These are phyloP conservation scores for Myotis pilosus DNA, from an alignment of 2,797 vertebrate genomes.

Conservation along the genomic window DNA sequence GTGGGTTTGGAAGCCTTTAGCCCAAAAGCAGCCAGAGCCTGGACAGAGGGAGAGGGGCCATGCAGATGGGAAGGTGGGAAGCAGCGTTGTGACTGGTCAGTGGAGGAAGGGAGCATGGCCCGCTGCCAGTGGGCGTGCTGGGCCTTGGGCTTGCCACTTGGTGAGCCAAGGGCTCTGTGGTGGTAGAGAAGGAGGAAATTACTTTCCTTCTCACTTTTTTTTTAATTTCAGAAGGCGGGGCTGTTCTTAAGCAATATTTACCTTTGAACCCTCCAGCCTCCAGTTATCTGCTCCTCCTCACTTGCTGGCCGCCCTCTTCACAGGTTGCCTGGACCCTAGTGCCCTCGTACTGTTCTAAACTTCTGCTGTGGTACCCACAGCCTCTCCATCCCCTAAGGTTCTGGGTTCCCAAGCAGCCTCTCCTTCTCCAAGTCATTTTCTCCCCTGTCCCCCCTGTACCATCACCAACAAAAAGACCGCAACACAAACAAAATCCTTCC, in stretches of 20 bases:
- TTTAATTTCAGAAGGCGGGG: not conserved
- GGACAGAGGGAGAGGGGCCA: not conserved
- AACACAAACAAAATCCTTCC: not conserved
- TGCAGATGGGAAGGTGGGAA: not conserved
- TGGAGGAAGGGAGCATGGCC: not conserved
- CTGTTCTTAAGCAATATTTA: not conserved
- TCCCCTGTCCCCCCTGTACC: not conserved
- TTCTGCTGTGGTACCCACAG: accelerated
- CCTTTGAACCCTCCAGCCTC: not conserved
- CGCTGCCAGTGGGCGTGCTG: no score
- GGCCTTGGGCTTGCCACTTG: not conserved
- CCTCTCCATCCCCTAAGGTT: not conserved
- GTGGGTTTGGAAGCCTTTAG: not conserved
- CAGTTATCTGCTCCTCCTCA: not conserved
- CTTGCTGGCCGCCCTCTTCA: not conserved
- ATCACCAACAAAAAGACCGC: not conserved
- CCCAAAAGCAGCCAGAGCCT: not conserved
- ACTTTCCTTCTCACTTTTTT: not conserved
- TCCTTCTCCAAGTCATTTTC: not conserved
- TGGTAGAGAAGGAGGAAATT: not conserved
- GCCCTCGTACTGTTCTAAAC: not conserved
- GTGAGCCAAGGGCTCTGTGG: not conserved
- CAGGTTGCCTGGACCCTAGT: not conserved
- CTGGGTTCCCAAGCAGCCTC: not conserved
- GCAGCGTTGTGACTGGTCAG: no score